Evolutionary conservation across 2,888 invertebrate species (phyloP).

Genomic region (Gastrophysa polygoni): DNA sequence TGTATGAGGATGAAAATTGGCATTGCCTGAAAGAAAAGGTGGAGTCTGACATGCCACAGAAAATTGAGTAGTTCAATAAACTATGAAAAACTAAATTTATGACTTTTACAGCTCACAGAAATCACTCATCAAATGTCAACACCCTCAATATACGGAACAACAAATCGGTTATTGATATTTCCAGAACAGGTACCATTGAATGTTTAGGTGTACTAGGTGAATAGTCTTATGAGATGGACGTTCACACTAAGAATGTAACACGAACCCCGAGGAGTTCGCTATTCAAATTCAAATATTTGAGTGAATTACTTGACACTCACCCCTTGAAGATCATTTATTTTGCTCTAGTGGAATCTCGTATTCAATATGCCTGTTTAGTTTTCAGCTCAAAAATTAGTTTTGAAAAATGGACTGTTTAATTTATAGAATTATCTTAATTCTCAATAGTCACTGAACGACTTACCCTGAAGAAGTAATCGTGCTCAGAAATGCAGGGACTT

Average conservation of each 20-base stretch:
- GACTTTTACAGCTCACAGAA: conserved; percentile 4
- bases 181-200: conserved; percentile 8
- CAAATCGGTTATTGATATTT: not conserved
- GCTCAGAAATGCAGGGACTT: too few species aligned
- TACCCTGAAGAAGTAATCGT: too few species aligned
- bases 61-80: conserved; percentile 12
- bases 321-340: conserved; percentile 17
- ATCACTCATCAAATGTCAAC: not conserved
- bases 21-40: conserved; percentile 7
- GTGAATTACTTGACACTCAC: conserved; percentile 10
- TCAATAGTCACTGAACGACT: too few species aligned
- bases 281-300: conserved; percentile 12
- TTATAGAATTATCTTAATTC: too few species aligned
- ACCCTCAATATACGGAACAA: not conserved
- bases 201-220: conserved; percentile 14
- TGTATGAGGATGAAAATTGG: conserved; percentile 14
- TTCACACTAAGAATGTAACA: conserved; percentile 11
- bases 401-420: too few species aligned
- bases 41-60: conserved; percentile 16
- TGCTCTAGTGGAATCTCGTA: conserved; percentile 17
- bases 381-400: too few species aligned
- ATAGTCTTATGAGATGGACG: conserved; percentile 15
- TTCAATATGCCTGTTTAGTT: conserved; percentile 21
- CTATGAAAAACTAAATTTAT: conserved; percentile 2
- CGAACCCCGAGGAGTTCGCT: conserved; percentile 10